A percentile compares a stretch with the other conserved stretches of the same genome.
Evolutionary conservation across 1,140 invertebrate species (phyloP).

Genomic region (Procambarus clarkii): DNA sequence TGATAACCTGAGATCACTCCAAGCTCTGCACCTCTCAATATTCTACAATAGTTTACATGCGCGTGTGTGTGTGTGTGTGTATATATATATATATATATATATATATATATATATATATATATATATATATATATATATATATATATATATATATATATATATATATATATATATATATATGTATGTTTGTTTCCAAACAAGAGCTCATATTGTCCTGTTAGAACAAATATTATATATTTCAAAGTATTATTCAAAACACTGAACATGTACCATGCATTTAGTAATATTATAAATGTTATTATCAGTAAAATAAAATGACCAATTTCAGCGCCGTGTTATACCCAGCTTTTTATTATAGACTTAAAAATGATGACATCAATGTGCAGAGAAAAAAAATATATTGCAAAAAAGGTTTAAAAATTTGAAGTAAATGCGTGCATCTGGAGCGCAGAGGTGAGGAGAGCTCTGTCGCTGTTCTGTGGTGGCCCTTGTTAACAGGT

Average conservation of each 20-base stretch:
- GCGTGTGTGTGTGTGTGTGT: slow-evolving; percentile 11
- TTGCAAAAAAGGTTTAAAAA: slow-evolving; percentile 23
- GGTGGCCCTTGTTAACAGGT: slow-evolving; percentile 1
- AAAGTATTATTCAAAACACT: background rate
- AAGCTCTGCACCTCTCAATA: no score
- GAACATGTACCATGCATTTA: background rate
- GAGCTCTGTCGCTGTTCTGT: slow-evolving; percentile 23
- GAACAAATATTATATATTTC: background rate
- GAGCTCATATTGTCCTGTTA: background rate
- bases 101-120: slow-evolving; percentile 46
- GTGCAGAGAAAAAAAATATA: slow-evolving; percentile 31
- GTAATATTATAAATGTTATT: background rate
- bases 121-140: slow-evolving; percentile 59
- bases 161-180: slow-evolving; percentile 52
- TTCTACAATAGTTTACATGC: background rate
- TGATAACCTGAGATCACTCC: no score
- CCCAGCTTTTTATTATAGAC: slow-evolving; percentile 20
- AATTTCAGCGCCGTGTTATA: slow-evolving; percentile 7
- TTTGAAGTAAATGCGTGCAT: slow-evolving; percentile 9
- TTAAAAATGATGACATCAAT: slow-evolving; percentile 36
- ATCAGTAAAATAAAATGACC: background rate
- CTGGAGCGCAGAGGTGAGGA: background rate
- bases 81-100: slow-evolving; percentile 25
- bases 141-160: slow-evolving; percentile 44
- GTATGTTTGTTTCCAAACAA: background rate